Evolutionary conservation across 1,140 invertebrate genomes (phyloP), one percentile per base, ranked within the genome.

Genomic region (Drepana arcuata): DNA sequence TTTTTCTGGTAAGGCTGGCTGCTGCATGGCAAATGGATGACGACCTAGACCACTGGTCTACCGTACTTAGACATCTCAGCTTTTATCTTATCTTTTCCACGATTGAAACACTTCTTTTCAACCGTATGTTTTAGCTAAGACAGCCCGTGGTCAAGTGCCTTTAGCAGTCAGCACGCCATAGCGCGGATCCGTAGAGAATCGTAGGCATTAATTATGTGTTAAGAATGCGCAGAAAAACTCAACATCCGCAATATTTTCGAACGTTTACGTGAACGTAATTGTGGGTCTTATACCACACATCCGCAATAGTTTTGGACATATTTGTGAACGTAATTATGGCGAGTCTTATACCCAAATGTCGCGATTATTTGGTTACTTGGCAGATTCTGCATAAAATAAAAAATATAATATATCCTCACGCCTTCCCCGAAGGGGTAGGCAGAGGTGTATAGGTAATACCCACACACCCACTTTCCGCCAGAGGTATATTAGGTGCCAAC

Each of bases 151-250:
- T 4, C 4, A 21, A 21, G 9, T 5, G 18, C 9, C 9, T 21
- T 5, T 4, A 9, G 18, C 4, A 21, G 9, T 21, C 9, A 4
- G 4, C 4, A 21, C 18, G 4, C 18, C 9, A 21, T 5, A 21
- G 9, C 4, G 9, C 4, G 18, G 4, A 21, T 21, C 18, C 9
- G 4, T 21, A 9, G 4, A 21, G 9, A 21, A 5, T 21, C 4
- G 18, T 5, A 4, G 18, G 18, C 53, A 60, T 63, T 61, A 71
- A 65, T 75, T 70, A 70, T 64, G 41, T 49, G 46, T 39, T 58
- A 57, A 53, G 63, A 66, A 73, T 73, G 67, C 67, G 67, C 46
- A 56, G 50, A 77, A 72, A 77, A 73, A 70, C 55, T 14, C 43
- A 27, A 63, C 57, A 70, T 73, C 72, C 72, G 68, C 58, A 36